Percentiles rank a stretch among this genome's conserved stretches.
Conservation (phyloP, 2,888 invertebrate species). For the Nephrotoma guestfalica region DNA sequence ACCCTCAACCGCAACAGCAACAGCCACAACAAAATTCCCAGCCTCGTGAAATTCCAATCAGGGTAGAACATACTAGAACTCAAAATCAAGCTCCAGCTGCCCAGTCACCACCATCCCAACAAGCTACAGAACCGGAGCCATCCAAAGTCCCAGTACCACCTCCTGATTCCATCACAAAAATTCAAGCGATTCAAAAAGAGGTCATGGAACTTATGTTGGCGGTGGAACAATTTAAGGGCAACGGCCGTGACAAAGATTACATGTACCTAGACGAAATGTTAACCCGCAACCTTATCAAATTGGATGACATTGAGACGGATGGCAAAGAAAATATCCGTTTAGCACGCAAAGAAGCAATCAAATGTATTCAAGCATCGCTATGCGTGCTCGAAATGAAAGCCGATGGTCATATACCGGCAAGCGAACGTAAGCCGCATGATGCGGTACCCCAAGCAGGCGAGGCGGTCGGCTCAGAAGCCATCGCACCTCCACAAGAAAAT, state of each 20-base stretch:
- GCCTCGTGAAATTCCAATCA: constrained; percentile 20
- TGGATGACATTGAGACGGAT: constrained; percentile 86
- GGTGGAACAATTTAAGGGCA: constrained; percentile 58
- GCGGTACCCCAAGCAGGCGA: background rate
- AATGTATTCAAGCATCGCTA: constrained; percentile 74
- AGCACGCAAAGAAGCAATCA: constrained; percentile 77
- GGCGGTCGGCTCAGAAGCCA: background rate
- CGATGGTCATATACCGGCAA: constrained; percentile 24
- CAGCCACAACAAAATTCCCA: constrained; percentile 16
- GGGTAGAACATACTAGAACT: background rate
- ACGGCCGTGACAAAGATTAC: constrained; percentile 54
- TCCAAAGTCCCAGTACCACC: constrained; percentile 20
- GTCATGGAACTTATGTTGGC: constrained; percentile 62
- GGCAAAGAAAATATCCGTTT: constrained; percentile 78
- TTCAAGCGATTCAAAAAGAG: constrained; percentile 66
- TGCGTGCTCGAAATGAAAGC: constrained; percentile 68
- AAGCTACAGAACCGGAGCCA: constrained; percentile 23
- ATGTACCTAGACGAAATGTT: constrained; percentile 90
- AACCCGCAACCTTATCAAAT: constrained; percentile 75
- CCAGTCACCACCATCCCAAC: constrained; percentile 29
- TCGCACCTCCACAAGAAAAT: background rate
- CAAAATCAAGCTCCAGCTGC: constrained; percentile 12
- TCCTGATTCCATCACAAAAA: constrained; percentile 54
- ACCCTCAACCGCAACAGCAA: constrained; percentile 25
- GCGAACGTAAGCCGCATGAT: background rate